Percentiles rank a stretch among this genome's conserved stretches.
Conservation (phyloP, 2,113 vertebrate species). For the Podilymbus podiceps region DNA sequence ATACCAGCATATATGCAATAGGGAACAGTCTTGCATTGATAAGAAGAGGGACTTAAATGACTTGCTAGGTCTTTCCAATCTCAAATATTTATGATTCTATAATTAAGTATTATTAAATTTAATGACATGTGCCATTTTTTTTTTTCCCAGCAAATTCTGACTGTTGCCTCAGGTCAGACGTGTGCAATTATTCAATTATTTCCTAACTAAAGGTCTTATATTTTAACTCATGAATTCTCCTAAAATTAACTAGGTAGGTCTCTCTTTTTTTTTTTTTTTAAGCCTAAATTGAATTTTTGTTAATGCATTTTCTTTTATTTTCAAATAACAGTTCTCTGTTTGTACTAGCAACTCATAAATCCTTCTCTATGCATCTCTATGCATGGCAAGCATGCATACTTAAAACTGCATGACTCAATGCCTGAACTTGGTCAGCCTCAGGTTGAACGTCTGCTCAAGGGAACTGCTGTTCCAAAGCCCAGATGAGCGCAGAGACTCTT, state of each 20-base stretch:
- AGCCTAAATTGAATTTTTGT: background rate
- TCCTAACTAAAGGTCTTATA: conserved; percentile 24
- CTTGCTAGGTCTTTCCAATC: conserved; percentile 44
- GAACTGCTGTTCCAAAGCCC: background rate
- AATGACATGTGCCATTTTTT: conserved; percentile 7
- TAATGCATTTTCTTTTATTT: background rate
- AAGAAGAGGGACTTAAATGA: background rate
- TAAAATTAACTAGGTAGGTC: conserved; percentile 1
- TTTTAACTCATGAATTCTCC: conserved; percentile 11
- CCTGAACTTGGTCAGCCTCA: background rate
- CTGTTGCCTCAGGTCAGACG: conserved; percentile 35
- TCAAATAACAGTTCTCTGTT: background rate
- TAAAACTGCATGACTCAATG: background rate
- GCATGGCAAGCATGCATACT: background rate
- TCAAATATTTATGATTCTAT: conserved; percentile 66
- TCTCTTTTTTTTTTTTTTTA: background rate
- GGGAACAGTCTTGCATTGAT: background rate
- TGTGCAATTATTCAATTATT: conserved; percentile 63
- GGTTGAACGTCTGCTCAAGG: background rate
- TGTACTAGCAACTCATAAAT: background rate
- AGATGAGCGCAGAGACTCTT: background rate
- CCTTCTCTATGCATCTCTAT: background rate
- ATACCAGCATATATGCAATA: background rate
- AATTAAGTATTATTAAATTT: conserved; percentile 65
- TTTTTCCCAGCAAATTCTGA: background rate